These are phyloP conservation scores for Ophiodon elongatus DNA, from an alignment of 2,113 vertebrate species.

Conservation along the genomic window DNA sequence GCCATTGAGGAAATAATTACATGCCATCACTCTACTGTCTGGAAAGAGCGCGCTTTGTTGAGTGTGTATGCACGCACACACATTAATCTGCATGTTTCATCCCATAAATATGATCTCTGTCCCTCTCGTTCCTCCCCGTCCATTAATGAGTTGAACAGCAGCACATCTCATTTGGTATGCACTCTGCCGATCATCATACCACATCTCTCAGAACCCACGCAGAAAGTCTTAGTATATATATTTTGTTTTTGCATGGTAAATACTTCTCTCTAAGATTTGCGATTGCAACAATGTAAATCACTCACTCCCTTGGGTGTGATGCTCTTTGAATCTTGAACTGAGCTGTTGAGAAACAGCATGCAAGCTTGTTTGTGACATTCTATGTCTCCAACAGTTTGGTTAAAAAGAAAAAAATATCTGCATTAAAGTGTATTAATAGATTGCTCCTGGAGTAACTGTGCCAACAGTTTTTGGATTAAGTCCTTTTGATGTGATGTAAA, in stretches of 20 bases:
- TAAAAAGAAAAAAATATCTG: neutral
- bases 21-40: conserved; percentile 92
- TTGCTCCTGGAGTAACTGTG: neutral
- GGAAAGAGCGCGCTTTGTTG: conserved; percentile 76
- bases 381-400: conserved; percentile 21
- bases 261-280: conserved; percentile 1
- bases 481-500: neutral
- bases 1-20: conserved; percentile 96
- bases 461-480: conserved; percentile 1
- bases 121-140: conserved; percentile 54
- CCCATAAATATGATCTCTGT: conserved; percentile 74
- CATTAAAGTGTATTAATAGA: conserved; percentile 26
- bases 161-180: conserved; percentile 61
- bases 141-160: conserved; percentile 65
- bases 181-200: conserved; percentile 35
- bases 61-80: conserved; percentile 15
- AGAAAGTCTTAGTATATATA: neutral
- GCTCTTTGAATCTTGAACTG: conserved; percentile 30
- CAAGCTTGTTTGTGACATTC: conserved; percentile 27
- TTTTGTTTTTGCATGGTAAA: conserved; percentile 6
- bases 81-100: conserved; percentile 58
- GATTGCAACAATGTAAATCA: conserved; percentile 14
- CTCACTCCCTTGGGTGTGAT: conserved; percentile 21
- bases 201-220: conserved; percentile 32
- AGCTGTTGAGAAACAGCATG: conserved; percentile 16